These are phyloP conservation scores for Cyrtorhinus lividipennis DNA, from an alignment of 1,140 invertebrate species.

Conservation along the genomic window DNA sequence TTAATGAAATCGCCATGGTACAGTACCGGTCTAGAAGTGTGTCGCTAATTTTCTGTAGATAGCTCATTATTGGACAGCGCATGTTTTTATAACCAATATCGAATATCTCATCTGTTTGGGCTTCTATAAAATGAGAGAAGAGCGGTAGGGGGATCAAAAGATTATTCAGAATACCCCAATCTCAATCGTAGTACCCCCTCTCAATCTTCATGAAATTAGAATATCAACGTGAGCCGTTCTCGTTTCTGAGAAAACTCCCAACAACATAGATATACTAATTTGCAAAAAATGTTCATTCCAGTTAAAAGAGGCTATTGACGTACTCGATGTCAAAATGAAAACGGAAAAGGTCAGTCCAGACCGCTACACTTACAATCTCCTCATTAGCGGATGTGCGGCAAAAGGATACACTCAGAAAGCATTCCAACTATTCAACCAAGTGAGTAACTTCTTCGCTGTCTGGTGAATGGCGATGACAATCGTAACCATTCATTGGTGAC, in stretches of 20 bases:
- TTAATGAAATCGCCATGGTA: not conserved
- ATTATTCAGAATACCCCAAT: no score
- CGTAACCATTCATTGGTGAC: no score
- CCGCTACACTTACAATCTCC: constrained; percentile 59
- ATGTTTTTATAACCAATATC: no score
- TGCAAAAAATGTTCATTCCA: constrained; percentile 17
- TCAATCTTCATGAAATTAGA: not conserved
- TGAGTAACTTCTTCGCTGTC: constrained; percentile 25
- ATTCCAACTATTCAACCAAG: constrained; percentile 60
- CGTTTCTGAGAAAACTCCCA: not conserved
- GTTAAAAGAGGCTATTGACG: constrained; percentile 49
- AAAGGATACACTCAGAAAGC: constrained; percentile 71
- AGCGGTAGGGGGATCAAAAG: no score
- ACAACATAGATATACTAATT: not conserved
- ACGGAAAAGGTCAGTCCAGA: constrained; percentile 61
- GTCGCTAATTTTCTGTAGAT: no score
- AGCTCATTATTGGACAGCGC: no score
- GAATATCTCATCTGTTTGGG: no score
- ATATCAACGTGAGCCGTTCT: not conserved
- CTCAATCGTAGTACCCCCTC: not conserved
- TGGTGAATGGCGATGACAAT: no score
- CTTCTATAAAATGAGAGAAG: no score
- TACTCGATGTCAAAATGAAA: constrained; percentile 56
- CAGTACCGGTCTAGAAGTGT: not conserved
- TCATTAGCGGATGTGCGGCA: constrained; percentile 63